Base-by-base conservation (phyloP, 2,113 vertebrate species). In the Semicossyphus pulcher region DNA sequence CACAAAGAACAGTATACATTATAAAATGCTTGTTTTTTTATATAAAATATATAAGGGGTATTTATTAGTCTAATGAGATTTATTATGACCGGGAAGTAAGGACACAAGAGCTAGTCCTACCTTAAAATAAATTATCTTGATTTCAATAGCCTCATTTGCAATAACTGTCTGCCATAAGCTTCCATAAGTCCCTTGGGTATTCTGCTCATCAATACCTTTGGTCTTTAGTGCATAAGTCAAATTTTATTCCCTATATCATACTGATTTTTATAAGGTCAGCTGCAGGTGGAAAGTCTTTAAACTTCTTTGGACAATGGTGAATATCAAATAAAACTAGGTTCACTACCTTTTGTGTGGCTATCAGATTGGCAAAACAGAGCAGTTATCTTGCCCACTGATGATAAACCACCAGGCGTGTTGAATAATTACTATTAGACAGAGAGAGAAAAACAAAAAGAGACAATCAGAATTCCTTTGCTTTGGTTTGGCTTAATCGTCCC, bases 381-480 rank as follows among this genome's bases (percentile, higher is more conserved):
- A 53, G 31, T 64, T 37, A 59, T 56, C 29, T 62, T 53, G 63
- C 53, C 67, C 45, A 73, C 39, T 60, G 63, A 25, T 44, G 37
- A 64, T 60, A 57, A 78, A 67, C 63, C 59, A 80, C 32, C 0
- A 16, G 9, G 67, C 47, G 44, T 58, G 26, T 53, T 80, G 64
- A 74, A 66, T 63, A 25, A 75, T 76, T 52, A 84, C 32, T 47
- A 76, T 58, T 70, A 75, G 54, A 81, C 39, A 62, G 54, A 79
- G 34, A 76, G 32, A 68, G 18, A 71, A 61, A 49, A 41, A 44
- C 42, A 79, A 69, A 83, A 70, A 89, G 12, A 85, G 72, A 92
- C 76, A 80, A 90, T 90, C 79, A 83, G 65, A 85, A 87, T 71
- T 78, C 44, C 44, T 86, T 85, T 86, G 85, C 88, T 93, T 92